A percentile compares a stretch with the other conserved stretches of the same genome.
phyloP scores from a whole-genome alignment of 2,888 invertebrate genomes.

The Scaptomyza polygonia region DNA sequence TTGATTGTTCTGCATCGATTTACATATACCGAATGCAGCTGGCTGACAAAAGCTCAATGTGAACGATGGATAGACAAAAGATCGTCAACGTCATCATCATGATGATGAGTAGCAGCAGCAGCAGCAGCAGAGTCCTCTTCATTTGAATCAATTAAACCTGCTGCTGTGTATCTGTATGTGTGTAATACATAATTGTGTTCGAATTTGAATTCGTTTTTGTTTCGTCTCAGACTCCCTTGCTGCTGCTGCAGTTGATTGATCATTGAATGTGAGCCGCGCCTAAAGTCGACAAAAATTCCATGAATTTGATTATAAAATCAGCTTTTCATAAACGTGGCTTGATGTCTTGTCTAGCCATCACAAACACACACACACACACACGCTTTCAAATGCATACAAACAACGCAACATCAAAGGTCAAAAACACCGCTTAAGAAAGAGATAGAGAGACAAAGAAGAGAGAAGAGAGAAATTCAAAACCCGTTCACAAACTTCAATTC shows the following conservation, averaged over 20 bases:
- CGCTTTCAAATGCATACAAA: conserved; percentile 9
- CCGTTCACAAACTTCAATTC: conserved; percentile 41
- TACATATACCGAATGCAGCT: conserved; percentile 54
- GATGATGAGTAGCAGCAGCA: conserved; percentile 27
- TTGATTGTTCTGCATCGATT: conserved; percentile 65
- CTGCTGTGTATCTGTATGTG: conserved; percentile 35
- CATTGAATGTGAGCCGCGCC: conserved; percentile 68
- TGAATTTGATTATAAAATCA: conserved; percentile 68
- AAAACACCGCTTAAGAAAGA: conserved; percentile 47
- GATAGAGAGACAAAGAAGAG: neutral
- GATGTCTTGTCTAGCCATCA: conserved; percentile 27
- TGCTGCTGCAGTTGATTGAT: conserved; percentile 73
- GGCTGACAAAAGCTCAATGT: conserved; percentile 39
- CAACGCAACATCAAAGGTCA: conserved; percentile 56
- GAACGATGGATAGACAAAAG: conserved; percentile 55
- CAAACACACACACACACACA: conserved; percentile 21
- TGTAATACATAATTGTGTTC: conserved; percentile 38
- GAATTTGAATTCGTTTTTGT: conserved; percentile 32
- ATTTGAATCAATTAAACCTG: conserved; percentile 73
- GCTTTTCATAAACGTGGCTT: conserved; percentile 61
- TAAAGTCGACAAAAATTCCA: conserved; percentile 65
- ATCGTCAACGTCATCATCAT: conserved; percentile 27
- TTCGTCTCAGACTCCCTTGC: conserved; percentile 26
- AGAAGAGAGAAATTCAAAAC: conserved; percentile 29
- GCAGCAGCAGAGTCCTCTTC: conserved; percentile 52